A percentile compares a stretch with the other conserved stretches of the same genome.
phyloP scores from a whole-genome alignment of 35 echinoderm and acorn worm genomes.

The Holothuria glaberrima region DNA sequence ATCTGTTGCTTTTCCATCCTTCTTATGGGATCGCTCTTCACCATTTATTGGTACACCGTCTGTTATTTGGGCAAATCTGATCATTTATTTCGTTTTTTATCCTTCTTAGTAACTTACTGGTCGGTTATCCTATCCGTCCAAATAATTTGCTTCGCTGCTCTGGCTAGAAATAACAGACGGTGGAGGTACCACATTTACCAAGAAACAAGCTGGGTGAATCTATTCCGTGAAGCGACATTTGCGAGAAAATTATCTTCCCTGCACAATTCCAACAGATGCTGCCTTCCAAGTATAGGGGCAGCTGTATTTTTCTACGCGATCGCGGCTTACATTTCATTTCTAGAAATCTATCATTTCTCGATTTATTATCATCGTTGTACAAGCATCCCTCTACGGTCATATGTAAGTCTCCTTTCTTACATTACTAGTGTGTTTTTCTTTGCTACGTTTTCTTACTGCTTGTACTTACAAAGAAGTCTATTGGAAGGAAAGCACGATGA shows the following conservation, averaged over 20 bases:
- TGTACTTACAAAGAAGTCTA: neutral
- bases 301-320: neutral
- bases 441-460: slow-evolving; percentile 2
- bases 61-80: slow-evolving; percentile 2
- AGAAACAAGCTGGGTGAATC: neutral
- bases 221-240: slow-evolving; percentile 12
- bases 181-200: neutral
- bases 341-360: neutral
- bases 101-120: neutral
- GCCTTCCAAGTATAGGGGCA: neutral
- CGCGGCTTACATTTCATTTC: neutral
- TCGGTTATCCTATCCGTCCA: neutral
- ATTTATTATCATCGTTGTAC: neutral
- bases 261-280: neutral
- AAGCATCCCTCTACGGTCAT: neutral
- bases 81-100: slow-evolving; percentile 20
- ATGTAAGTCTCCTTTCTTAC: neutral
- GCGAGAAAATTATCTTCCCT: neutral
- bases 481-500: neutral
- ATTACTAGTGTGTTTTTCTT: slow-evolving; percentile 1
- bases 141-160: slow-evolving; percentile 1
- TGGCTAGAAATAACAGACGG: neutral
- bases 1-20: too few relatives aligned
- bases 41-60: neutral
- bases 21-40: too few relatives aligned